Percentiles rank a stretch among this genome's conserved stretches.
phyloP scores from a whole-genome alignment of 2,113 vertebrate species.

The Redunca redunca region DNA sequence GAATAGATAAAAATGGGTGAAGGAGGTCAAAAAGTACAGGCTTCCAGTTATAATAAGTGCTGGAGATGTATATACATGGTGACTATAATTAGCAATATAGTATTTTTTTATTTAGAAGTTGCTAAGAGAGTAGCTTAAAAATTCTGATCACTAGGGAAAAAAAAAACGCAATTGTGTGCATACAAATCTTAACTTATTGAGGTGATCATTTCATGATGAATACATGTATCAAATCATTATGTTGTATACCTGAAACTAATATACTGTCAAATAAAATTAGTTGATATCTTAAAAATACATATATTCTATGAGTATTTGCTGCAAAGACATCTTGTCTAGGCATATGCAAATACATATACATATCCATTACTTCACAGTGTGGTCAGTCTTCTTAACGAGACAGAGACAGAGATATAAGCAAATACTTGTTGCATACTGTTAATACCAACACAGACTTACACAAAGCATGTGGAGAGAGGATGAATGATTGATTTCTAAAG shows the following conservation, averaged over 20 bases:
- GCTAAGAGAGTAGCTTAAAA: neutral
- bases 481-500: neutral
- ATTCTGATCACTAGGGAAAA: neutral
- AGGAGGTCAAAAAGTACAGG: neutral
- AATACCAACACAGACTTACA: neutral
- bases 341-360: neutral
- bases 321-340: neutral
- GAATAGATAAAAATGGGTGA: neutral
- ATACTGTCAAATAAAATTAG: neutral
- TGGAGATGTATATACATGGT: neutral
- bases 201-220: neutral
- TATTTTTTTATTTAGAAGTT: neutral
- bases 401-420: neutral
- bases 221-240: neutral
- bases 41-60: neutral
- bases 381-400: neutral
- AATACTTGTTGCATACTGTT: neutral
- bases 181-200: neutral
- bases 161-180: neutral
- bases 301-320: neutral
- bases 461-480: neutral
- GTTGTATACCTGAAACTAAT: neutral
- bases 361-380: neutral
- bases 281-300: neutral
- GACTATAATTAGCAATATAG: neutral